Evolutionary conservation across 2,113 vertebrate species (phyloP), one percentile per base, ranked within the genome.

Genomic region (Smithornis capensis): DNA sequence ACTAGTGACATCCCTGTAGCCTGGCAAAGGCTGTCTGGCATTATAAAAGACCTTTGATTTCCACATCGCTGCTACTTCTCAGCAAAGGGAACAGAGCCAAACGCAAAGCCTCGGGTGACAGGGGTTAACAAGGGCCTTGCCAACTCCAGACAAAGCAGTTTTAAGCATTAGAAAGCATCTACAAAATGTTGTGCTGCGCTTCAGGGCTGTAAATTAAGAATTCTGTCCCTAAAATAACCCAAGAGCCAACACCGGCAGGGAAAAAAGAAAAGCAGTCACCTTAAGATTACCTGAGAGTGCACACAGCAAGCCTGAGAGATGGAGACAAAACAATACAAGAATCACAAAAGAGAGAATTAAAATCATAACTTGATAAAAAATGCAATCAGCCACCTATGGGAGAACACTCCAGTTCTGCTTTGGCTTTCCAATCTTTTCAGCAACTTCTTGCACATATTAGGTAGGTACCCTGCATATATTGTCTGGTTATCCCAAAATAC

Each of bases 1-100:
- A 53, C 37, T 60, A 62, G 85, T 83, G 92, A 96, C 93, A 90
- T 87, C 76, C 62, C 65, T 65, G 73, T n/a, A 92, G 85, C 92
- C 83, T 92, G 76, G 92, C 71, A 95, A 92, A 78, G 56, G 60
- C 92, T 94, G 93, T 93, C 88, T 93, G 92, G 93, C 86, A 93
- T 95, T 92, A 93, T 90, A 84, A 95, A 87, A 92, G 60, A 65
- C 83, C 84, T 97, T 94, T 10, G 69, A 94, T 96, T 97, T 96
- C 95, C 95, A 95, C 95, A 92, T 96, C n/a, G 3, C 86, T 96
- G 93, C 90, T 82, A 56, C 94, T 94, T 92, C 90, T 82, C 65
- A 92, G 91, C 79, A 86, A 93, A 94, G 77, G 88, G 92, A 96
- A 89, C 31, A 49, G 86, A 96, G 95, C 90, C 93, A 96, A 95